These are phyloP conservation scores for Syngnathoides biaculeatus DNA, from an alignment of 2,113 vertebrate species.

Conservation along the genomic window DNA sequence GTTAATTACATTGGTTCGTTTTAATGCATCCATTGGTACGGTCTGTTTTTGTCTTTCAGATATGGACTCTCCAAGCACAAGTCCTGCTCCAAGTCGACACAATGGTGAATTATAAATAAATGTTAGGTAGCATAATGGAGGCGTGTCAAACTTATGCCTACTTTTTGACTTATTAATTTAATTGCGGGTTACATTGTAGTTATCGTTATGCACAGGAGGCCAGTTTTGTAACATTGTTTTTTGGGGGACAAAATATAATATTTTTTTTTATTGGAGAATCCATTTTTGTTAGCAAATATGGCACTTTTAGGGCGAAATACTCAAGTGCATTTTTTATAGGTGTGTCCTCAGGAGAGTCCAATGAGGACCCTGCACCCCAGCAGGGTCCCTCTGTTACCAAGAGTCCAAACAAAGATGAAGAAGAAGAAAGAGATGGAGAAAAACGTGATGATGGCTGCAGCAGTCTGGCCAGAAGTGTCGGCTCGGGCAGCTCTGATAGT, in stretches of 20 bases:
- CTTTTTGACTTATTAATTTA: too few species aligned
- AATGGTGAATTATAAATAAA: slow-evolving; percentile 28
- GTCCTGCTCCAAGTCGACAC: slow-evolving; percentile 20
- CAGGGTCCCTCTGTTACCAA: not conserved
- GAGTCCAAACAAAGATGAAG: slow-evolving; percentile 5
- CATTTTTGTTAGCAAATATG: too few species aligned
- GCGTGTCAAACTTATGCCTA: too few species aligned
- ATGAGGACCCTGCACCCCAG: slow-evolving; percentile 23
- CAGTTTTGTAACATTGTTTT: too few species aligned
- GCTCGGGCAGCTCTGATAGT: slow-evolving; percentile 17
- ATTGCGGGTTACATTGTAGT: too few species aligned
- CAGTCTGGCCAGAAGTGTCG: slow-evolving; percentile 10
- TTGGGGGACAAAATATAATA: too few species aligned
- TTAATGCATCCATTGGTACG: not conserved
- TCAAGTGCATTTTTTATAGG: not conserved
- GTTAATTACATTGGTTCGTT: not conserved
- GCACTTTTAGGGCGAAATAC: too few species aligned
- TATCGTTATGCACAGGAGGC: too few species aligned
- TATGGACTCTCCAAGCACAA: slow-evolving; percentile 52
- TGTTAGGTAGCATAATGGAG: not conserved
- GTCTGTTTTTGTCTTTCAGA: slow-evolving; percentile 9
- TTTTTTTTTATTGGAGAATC: too few species aligned
- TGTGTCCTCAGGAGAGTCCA: slow-evolving; percentile 25
- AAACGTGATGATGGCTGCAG: not conserved
- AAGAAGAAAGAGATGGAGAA: slow-evolving; percentile 1